Evolutionary conservation across 1,140 invertebrate species (phyloP), one percentile per base, ranked within the genome.

Genomic region (Drosophila grimshawi): DNA sequence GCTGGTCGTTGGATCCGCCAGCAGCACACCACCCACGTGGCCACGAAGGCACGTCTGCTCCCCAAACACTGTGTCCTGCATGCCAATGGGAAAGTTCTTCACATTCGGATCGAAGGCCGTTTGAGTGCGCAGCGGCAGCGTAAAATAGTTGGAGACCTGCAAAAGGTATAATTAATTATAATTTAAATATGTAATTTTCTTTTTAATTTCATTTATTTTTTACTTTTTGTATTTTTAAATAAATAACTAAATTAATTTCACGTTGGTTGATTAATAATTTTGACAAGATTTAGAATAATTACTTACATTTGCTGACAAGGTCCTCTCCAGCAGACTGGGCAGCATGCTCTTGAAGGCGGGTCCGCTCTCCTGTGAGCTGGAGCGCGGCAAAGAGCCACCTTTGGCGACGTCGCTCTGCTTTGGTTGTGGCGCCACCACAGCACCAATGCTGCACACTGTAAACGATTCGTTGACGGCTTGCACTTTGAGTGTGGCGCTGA

Each of bases 401-500:
- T 76, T 78, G n/a, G 33, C 41, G 5, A 64, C 10, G 4, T 89
- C 86, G 3, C 62, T 70, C 3, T 59, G 51, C 48, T 81, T 82
- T 32, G 73, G 59, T 4, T 76, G 66, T 27, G 78, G 51, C 0
- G 80, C 80, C 3, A 91, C 78, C 3, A 91, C 88, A 0, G 92
- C 91, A 3, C 94, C 94, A 62, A 95, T 93, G 4, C 92, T 86
- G 72, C 94, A 94, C 19, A 92, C 88, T 0, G 90, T 92, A 41
- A 95, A 94, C 8, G 93, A 92, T 93, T 95, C 95, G 73, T 93
- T 93, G 30, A 95, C 90, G 1, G 93, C 93, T 37, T 94, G 94
- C 77, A 94, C 94, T 76, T 95, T 95, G 10, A 95, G 91, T 0
- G 94, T 93, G 30, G 93, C 92, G 55, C 92, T 93, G 7, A 94